Conservation (phyloP, 2,113 vertebrate genomes). For the Phoxinus phoxinus region DNA sequence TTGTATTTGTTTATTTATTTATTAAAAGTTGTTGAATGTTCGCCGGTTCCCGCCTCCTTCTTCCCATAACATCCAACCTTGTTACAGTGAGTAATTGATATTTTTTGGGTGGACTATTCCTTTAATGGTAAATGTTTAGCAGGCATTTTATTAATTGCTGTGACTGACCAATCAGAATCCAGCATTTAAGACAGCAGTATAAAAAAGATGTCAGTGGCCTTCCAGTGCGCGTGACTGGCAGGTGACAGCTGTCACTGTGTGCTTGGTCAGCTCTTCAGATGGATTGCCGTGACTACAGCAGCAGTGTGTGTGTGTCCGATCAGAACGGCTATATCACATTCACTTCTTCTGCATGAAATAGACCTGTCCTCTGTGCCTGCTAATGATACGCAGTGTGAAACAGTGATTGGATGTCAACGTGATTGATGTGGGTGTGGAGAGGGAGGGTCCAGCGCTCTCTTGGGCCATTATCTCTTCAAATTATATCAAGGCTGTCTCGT, state of each 20-base stretch:
- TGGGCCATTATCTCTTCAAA: conserved; percentile 40
- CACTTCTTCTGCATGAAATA: conserved; percentile 26
- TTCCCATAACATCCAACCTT: too few relatives aligned
- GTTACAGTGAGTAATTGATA: too few relatives aligned
- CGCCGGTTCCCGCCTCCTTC: too few relatives aligned
- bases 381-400: conserved; percentile 13
- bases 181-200: neutral
- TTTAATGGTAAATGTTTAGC: neutral
- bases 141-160: neutral
- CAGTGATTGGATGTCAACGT: conserved; percentile 56
- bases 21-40: too few relatives aligned
- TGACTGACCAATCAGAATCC: neutral
- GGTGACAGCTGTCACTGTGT: conserved; percentile 56
- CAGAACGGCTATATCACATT: conserved; percentile 5
- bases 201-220: neutral
- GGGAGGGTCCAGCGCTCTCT: conserved; percentile 20
- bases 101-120: neutral
- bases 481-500: conserved; percentile 42
- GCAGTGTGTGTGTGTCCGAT: neutral
- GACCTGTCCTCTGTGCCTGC: conserved; percentile 29
- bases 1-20: too few relatives aligned
- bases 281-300: neutral
- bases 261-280: conserved; percentile 20
- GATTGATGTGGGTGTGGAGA: conserved; percentile 40
- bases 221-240: conserved; percentile 38